Conservation (phyloP, 2,113 vertebrate species). For the zebrafish (Danio rerio) region DNA sequence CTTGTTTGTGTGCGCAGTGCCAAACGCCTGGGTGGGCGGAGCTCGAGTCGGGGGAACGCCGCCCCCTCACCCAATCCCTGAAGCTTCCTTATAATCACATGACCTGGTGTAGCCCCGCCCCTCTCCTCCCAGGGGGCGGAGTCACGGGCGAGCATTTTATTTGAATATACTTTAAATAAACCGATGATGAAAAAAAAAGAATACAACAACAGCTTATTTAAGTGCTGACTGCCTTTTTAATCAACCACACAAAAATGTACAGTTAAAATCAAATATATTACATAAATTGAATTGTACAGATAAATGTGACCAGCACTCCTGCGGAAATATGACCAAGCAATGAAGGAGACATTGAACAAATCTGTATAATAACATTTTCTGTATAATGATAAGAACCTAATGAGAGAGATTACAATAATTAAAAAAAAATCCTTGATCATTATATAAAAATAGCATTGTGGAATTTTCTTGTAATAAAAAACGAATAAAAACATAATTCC, state of each 20-base stretch:
- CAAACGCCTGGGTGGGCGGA: slow-evolving; percentile 83
- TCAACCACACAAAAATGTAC: slow-evolving; percentile 98
- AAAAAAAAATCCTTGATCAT: slow-evolving; percentile 93
- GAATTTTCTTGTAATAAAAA: slow-evolving; percentile 74
- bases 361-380: slow-evolving; percentile 99
- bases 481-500: slow-evolving; percentile 62
- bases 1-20: slow-evolving; percentile 99
- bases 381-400: slow-evolving; percentile 99
- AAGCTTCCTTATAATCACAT: slow-evolving; percentile 85
- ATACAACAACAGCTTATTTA: slow-evolving; percentile 90
- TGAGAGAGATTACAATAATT: slow-evolving; percentile 91
- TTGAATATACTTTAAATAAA: slow-evolving; percentile 85
- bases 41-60: slow-evolving; percentile 70
- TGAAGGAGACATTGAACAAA: slow-evolving; percentile 97
- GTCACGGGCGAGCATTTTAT: slow-evolving; percentile 90
- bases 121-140: slow-evolving; percentile 75
- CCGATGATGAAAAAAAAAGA: slow-evolving; percentile 59
- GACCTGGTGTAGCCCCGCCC: slow-evolving; percentile 81
- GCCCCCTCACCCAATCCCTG: slow-evolving; percentile 78
- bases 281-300: slow-evolving; percentile 98
- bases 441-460: slow-evolving; percentile 88
- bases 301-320: slow-evolving; percentile 99
- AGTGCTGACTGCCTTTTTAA: slow-evolving; percentile 99
- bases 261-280: slow-evolving; percentile 82
- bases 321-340: slow-evolving; percentile 95